Percentiles rank a stretch among this genome's conserved stretches.
phyloP scores from a whole-genome alignment of 2,888 invertebrate genomes.

The Drosophila mulleri region DNA sequence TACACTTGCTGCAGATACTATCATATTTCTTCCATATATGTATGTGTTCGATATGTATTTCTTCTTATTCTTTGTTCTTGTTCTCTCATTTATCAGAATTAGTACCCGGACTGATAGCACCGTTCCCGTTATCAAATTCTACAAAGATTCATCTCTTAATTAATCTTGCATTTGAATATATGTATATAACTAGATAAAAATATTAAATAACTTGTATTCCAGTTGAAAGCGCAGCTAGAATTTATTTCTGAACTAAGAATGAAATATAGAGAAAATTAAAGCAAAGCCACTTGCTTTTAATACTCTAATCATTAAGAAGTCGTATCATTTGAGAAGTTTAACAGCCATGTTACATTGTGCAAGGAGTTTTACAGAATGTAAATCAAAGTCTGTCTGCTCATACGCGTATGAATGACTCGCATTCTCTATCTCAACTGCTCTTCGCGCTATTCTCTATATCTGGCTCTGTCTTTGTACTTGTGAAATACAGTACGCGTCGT shows the following conservation, averaged over 20 bases:
- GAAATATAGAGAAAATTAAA: no score
- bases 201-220: no score
- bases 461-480: background rate
- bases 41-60: background rate
- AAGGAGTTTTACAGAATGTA: background rate
- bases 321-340: background rate
- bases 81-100: background rate
- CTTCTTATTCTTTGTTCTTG: no score
- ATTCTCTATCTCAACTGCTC: background rate
- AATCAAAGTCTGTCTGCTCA: slow-evolving; percentile 1
- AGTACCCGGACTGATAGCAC: background rate
- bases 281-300: no score
- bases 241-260: no score
- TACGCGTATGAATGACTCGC: no score
- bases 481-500: background rate
- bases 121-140: background rate
- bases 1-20: no score
- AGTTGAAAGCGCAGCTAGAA: no score
- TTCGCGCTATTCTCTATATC: no score
- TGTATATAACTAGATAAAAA: no score
- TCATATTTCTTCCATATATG: no score
- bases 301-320: no score
- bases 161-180: background rate
- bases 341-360: background rate
- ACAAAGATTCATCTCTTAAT: background rate